phyloP scores from a whole-genome alignment of 2,888 invertebrate species.

The Eristalinus sepulchralis region DNA sequence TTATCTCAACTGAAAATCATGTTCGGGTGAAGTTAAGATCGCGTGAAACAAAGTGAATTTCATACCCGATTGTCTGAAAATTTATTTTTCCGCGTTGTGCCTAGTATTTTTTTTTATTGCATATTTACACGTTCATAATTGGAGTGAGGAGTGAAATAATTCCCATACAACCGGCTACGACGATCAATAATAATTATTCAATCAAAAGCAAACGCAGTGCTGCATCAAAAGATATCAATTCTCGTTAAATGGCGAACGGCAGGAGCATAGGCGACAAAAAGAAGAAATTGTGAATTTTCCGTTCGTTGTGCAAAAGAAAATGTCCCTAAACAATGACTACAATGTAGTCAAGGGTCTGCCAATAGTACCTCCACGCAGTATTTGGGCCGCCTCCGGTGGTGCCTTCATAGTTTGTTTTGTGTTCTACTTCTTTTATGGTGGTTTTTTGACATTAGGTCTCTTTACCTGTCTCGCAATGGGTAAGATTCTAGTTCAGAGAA shows the following conservation, averaged over 20 bases:
- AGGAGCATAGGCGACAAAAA: not conserved
- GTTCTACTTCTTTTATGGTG: constrained; percentile 92
- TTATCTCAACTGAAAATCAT: constrained; percentile 28
- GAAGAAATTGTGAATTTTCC: constrained; percentile 15
- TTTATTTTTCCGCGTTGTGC: constrained; percentile 18
- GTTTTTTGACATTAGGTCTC: constrained; percentile 86
- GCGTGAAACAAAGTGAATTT: not conserved
- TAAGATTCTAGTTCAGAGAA: constrained; percentile 78
- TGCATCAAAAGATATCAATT: not conserved
- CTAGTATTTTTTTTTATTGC: not conserved
- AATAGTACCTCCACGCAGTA: constrained; percentile 81
- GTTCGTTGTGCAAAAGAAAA: constrained; percentile 53
- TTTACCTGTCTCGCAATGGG: constrained; percentile 88
- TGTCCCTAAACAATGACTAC: constrained; percentile 76
- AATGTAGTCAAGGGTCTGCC: constrained; percentile 74
- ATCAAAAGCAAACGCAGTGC: constrained; percentile 18
- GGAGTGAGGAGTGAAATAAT: not conserved
- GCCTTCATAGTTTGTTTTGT: constrained; percentile 88
- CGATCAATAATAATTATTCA: constrained; percentile 56
- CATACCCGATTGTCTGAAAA: not conserved
- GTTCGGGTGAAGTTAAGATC: constrained; percentile 30
- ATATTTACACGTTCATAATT: constrained; percentile 1
- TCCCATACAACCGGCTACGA: constrained; percentile 24
- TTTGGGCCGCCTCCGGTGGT: constrained; percentile 90
- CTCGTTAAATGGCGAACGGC: constrained; percentile 27